phyloP scores from a whole-genome alignment of 2,888 invertebrate species.

The Patella caerulea region DNA sequence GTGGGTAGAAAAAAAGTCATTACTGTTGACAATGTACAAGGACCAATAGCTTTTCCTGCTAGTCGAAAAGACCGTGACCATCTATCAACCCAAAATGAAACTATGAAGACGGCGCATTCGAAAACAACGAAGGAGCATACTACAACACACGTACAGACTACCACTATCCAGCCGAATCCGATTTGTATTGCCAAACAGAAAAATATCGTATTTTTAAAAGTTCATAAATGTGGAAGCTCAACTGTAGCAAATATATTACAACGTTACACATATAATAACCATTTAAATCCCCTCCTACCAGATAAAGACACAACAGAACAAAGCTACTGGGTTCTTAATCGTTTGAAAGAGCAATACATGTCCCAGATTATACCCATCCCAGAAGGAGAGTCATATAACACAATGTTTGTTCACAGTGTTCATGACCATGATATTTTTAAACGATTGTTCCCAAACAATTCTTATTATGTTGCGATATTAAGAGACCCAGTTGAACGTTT shows the following conservation, averaged over 20 bases:
- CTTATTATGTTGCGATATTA: conserved; percentile 40
- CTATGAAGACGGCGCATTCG: no score
- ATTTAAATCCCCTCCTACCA: conserved; percentile 45
- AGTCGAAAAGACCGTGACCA: no score
- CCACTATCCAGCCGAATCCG: background rate
- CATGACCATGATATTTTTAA: conserved; percentile 38
- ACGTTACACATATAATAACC: conserved; percentile 37
- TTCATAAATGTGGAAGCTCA: conserved; percentile 51
- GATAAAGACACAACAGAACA: conserved; percentile 32
- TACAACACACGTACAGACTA: no score
- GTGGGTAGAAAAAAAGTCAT: no score
- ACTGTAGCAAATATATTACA: conserved; percentile 48
- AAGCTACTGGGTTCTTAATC: conserved; percentile 44
- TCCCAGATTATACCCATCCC: conserved; percentile 42
- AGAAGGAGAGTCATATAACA: conserved; percentile 38
- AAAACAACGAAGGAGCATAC: no score
- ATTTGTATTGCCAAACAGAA: background rate
- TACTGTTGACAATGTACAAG: no score
- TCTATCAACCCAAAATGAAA: no score
- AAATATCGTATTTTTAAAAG: conserved; percentile 43
- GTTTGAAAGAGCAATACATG: conserved; percentile 30
- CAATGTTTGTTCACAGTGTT: conserved; percentile 46
- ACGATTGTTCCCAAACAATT: conserved; percentile 34
- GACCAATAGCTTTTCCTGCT: no score
- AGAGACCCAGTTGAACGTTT: conserved; percentile 43